These are phyloP conservation scores for Sebastes wilsoni DNA, from an alignment of 2,797 vertebrate species.

Conservation along the genomic window DNA sequence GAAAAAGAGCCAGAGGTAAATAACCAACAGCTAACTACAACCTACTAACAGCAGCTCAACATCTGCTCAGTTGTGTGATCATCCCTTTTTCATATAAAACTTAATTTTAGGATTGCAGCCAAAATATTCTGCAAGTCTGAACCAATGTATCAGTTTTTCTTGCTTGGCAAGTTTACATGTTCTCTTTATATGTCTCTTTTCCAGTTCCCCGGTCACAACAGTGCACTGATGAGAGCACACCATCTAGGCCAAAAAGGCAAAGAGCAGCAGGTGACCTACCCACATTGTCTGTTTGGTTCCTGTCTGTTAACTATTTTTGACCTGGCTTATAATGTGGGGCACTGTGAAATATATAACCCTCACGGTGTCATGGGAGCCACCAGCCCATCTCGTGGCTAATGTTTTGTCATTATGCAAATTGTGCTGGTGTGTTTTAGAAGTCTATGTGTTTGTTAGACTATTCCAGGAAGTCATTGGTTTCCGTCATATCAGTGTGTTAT, in stretches of 20 bases:
- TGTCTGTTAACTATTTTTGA: not conserved
- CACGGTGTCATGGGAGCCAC: not conserved
- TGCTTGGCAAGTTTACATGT: not conserved
- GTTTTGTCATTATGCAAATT: not conserved
- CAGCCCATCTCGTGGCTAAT: not conserved
- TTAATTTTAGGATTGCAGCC: not conserved
- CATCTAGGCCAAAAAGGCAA: constrained; percentile 38
- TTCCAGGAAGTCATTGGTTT: not conserved
- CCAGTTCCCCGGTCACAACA: not conserved
- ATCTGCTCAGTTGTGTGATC: not conserved
- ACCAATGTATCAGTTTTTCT: not conserved
- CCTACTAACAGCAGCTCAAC: not conserved
- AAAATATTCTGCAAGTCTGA: not conserved
- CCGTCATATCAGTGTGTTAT: not conserved
- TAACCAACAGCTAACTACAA: not conserved
- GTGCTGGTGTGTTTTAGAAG: not conserved
- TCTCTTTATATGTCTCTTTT: not conserved
- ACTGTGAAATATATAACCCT: not conserved
- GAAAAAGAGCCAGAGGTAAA: constrained; percentile 52
- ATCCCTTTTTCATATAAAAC: not conserved
- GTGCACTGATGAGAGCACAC: not conserved
- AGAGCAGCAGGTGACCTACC: constrained; percentile 51
- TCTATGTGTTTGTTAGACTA: not conserved
- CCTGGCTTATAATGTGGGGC: not conserved
- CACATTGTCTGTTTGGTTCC: not conserved